Base-by-base conservation (phyloP, 2,113 vertebrate genomes). In the Salvelinus fontinalis region DNA sequence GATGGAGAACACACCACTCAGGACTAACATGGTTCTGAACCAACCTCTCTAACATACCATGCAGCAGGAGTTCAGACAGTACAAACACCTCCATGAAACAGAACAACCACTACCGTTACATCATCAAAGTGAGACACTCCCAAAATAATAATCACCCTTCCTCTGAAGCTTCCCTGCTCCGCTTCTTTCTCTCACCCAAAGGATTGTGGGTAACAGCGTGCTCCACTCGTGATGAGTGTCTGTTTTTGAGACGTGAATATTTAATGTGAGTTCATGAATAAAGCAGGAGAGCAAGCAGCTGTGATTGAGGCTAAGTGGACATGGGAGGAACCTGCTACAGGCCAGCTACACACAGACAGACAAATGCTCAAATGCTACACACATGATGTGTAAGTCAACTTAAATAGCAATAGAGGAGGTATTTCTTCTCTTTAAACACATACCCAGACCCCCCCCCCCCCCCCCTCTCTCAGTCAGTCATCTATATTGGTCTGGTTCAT, bases 171-270 rank as follows among this genome's bases (percentile, higher is more conserved):
- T 83, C 76, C 75, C 81, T 64, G 59, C 76, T 29, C 60, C 2
- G 39, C 60, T 64, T 64, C 26, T 62, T 72, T 72, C 60, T 70
- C 75, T 74, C 60, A 51, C 76, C 81, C 81, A 75, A 73, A 86
- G 75, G 74, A 85, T 87, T 84, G 72, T 87, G 85, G 84, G 90
- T 83, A 88, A 84, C 54, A 16, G 27, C 7, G 14, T 16, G 29
- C 12, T 67, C 29, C 31, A 18, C 27, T 6, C 27, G 31, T 6
- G 66, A 34, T 20, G 71, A 48, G 65, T 51, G n/a, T 84, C 59
- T 67, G 77, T 84, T 85, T 90, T 89, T 87, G 89, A 90, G 89
- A 91, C 76, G 89, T 92, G 86, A 92, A 93, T 93, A 92, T 89
- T 93, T 92, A 81, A 93, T 86, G 78, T 87, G 22, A n/a, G 67